Evolutionary conservation across 2,888 invertebrate genomes (phyloP).

Genomic region (Operophtera brumata): DNA sequence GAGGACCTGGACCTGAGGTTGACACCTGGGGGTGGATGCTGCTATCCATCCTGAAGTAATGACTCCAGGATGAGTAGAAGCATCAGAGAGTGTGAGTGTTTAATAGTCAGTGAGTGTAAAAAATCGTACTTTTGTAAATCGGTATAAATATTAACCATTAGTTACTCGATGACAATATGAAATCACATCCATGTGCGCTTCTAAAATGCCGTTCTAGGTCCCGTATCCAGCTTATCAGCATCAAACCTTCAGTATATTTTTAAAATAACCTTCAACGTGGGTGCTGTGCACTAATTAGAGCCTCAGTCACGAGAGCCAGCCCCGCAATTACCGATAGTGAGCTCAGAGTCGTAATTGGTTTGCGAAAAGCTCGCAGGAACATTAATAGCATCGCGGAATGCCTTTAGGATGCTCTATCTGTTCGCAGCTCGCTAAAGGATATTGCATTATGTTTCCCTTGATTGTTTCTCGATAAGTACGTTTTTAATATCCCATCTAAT

Average conservation of each 20-base stretch:
- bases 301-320: constrained; percentile 31
- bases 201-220: neutral
- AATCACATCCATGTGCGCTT: too few relatives aligned
- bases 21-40: too few relatives aligned
- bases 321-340: constrained; percentile 28
- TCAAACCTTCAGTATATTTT: constrained; percentile 12
- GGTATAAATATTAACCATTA: too few relatives aligned
- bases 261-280: constrained; percentile 20
- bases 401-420: constrained; percentile 19
- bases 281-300: constrained; percentile 31
- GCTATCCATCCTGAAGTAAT: too few relatives aligned
- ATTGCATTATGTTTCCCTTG: neutral
- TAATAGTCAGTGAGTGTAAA: too few relatives aligned
- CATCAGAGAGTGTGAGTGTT: too few relatives aligned
- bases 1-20: too few relatives aligned
- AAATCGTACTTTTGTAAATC: too few relatives aligned
- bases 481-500: neutral
- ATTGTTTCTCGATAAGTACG: neutral
- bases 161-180: too few relatives aligned
- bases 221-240: neutral
- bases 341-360: constrained; percentile 34
- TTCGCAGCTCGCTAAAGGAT: neutral
- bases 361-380: constrained; percentile 24
- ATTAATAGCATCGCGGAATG: constrained; percentile 20
- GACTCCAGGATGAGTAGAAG: too few relatives aligned